Base-by-base conservation (phyloP, 2,113 vertebrate species). In the Ovis canadensis region DNA sequence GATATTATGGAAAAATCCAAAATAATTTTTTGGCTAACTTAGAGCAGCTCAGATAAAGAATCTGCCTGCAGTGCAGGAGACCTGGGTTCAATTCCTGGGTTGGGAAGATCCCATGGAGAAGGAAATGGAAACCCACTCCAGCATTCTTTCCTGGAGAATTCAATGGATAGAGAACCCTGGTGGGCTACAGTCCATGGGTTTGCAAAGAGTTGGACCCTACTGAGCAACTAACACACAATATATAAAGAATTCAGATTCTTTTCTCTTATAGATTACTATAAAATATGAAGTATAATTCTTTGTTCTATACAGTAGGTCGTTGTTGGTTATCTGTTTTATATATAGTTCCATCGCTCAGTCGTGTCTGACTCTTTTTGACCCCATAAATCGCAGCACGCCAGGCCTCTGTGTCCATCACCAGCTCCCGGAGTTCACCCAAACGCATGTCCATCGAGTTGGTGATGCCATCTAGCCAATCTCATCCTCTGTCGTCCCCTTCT, bases 291-390 rank as follows among this genome's bases (percentile, higher is more conserved):
- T 80, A 80, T 77, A 80, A 29, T 80, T 48, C 27, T 80, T 48
- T 50, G 27, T 50, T 48, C 77, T 80, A 33, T 50, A 50, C 45
- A 33, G 78, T 81, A 81, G 45, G 29, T 50, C 16, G 9, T 50
- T 81, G 45, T 81, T 50, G 29, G 4, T 50, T 81, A 12, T 50
- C 45, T 81, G 5, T 81, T 81, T 81, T 50, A 81, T 33, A 19
- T 81, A 80, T 8, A 59, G 57, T 59, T 59, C 57, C 0, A 3
- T 59, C 2, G 4, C 9, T 59, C 57, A 59, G 57, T 59, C 23
- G 1, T 11, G 23, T 59, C 57, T 0, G 4, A 59, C 23, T 59
- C 57, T 59, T 59, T 59, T 10, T 0, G 4, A 59, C 23, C 23
- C 57, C 55, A 25, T 57, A 8, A 57, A 57, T 57, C 1, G 1